Evolutionary conservation across 1,140 invertebrate species (phyloP), one percentile per base, ranked within the genome.

Genomic region (Telenomus remus): DNA sequence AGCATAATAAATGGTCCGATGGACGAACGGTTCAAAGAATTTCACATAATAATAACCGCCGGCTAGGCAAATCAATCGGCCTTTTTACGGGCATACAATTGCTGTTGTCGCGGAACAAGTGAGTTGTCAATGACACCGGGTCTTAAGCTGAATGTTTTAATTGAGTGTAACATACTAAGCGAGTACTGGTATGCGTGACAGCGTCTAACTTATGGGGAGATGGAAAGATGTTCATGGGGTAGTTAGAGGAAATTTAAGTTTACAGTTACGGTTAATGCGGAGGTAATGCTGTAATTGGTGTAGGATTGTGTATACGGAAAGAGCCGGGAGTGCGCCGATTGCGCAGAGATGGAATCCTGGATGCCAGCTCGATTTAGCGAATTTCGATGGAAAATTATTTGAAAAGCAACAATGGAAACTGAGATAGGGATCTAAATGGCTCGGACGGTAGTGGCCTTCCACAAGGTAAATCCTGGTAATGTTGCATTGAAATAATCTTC

Each of bases 1-100:
- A 76, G 66, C 70, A 76, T 76, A 76, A 71, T 76, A 66, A 68
- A 71, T 68, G 56, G 64, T 73, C 59, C 72, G 72, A 77, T 66
- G 64, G 43, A 61, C 75, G 61, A 48, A 47, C 61, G 35, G 50
- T 9, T 46, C 49, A 34, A 72, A 69, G 64, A 72, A 73, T 77
- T 69, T 59, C 75, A 60, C 49, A 48, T 72, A 68, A 77, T 77
- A 69, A 69, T 60, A 27, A 27, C 19, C 19, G 59, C 53, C 35
- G 54, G 39, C 42, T 35, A 16, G 16, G 16, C 16, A 57, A 44
- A 8, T 19, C 46, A 11, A 48, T 27, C 13, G 11, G 11, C 46
- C 16, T 19, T 48, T 27, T 48, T 10, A 16, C 9, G 13, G 10
- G 13, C 19, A 47, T 74, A 65, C 56, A 61, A 59, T 14, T 39